phyloP scores from a whole-genome alignment of 2,888 invertebrate species.

The Cyclophora punctaria region DNA sequence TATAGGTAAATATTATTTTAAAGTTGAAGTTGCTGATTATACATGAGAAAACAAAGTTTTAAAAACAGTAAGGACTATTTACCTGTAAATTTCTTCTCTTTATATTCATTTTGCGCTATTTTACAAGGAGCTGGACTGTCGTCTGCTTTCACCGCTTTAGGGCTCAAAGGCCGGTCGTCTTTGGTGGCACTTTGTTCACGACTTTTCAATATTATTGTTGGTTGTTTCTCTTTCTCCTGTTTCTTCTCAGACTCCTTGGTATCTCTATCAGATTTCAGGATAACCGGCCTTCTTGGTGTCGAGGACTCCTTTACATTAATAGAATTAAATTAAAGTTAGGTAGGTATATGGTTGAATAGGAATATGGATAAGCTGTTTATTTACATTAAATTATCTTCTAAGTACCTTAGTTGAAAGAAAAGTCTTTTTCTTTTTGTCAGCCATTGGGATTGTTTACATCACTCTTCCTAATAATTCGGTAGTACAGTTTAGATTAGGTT shows the following conservation, averaged over 20 bases:
- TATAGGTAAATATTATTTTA: too few relatives aligned
- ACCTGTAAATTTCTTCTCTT: conserved; percentile 45
- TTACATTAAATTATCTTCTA: background rate
- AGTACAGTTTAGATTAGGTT: too few relatives aligned
- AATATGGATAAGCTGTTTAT: too few relatives aligned
- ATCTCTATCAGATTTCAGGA: conserved; percentile 68
- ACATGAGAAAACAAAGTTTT: too few relatives aligned
- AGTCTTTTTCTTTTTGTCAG: conserved; percentile 71
- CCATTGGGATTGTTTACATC: conserved; percentile 27
- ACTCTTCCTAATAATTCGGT: background rate
- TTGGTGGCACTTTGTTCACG: conserved; percentile 74
- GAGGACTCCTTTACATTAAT: conserved; percentile 37
- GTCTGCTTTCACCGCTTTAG: conserved; percentile 58
- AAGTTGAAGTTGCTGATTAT: too few relatives aligned
- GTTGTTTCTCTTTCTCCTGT: conserved; percentile 70
- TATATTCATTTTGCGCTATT: conserved; percentile 71
- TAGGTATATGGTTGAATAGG: too few relatives aligned
- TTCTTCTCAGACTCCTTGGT: conserved; percentile 55
- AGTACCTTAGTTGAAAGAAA: conserved; percentile 38
- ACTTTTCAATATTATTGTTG: conserved; percentile 81
- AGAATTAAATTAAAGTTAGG: too few relatives aligned
- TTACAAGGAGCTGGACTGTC: conserved; percentile 54
- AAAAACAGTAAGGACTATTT: too few relatives aligned
- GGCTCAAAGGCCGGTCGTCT: conserved; percentile 77
- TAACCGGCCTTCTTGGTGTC: conserved; percentile 53